phyloP scores from a whole-genome alignment of 2,888 invertebrate genomes.

The Conus canariensis region DNA sequence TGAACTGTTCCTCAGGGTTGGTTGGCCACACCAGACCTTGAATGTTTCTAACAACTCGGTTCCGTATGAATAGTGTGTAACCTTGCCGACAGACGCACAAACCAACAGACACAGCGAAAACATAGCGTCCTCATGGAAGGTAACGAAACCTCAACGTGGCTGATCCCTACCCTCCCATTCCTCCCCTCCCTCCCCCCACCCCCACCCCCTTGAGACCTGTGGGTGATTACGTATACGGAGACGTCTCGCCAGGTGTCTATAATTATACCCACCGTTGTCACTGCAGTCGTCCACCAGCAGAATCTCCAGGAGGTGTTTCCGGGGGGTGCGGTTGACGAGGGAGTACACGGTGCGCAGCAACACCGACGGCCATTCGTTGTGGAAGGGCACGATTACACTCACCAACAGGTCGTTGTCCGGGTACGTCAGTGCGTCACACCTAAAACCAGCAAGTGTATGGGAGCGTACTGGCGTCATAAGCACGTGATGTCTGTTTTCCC shows the following conservation, averaged over 20 bases:
- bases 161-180: background rate
- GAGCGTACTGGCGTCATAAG: too few relatives aligned
- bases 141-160: too few relatives aligned
- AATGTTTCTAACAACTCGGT: too few relatives aligned
- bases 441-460: conserved; percentile 34
- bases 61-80: too few relatives aligned
- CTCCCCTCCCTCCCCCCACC: background rate
- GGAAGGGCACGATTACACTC: conserved; percentile 68
- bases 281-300: conserved; percentile 70
- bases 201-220: background rate
- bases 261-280: conserved; percentile 58
- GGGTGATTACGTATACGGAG: background rate
- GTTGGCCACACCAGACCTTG: too few relatives aligned
- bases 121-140: too few relatives aligned
- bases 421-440: conserved; percentile 52
- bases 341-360: conserved; percentile 68
- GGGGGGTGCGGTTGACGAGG: conserved; percentile 65
- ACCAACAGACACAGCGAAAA: too few relatives aligned
- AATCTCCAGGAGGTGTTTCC: conserved; percentile 64
- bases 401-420: conserved; percentile 57
- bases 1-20: too few relatives aligned
- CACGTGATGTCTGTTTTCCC: background rate
- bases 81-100: too few relatives aligned
- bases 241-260: background rate
- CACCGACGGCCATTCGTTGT: conserved; percentile 71